Conservation (phyloP, 1,140 invertebrate genomes). For the Eupeodes corollae region DNA sequence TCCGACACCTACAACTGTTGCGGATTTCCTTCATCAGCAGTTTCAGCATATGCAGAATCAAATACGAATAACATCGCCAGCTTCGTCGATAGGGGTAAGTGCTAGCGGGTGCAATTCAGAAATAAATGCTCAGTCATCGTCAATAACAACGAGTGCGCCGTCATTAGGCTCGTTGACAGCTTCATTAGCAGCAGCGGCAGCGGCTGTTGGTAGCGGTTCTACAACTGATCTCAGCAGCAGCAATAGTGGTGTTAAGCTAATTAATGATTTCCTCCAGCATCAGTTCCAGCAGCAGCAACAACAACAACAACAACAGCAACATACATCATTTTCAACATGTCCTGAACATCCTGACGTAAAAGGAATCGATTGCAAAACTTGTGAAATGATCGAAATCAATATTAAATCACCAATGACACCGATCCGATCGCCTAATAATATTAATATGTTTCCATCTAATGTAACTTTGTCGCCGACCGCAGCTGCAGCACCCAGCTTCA, state of each 20-base stretch:
- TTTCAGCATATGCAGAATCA: conserved; percentile 5
- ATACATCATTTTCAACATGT: conserved; percentile 25
- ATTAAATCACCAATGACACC: conserved; percentile 10
- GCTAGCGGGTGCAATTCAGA: conserved; percentile 6
- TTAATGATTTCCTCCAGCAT: conserved; percentile 32
- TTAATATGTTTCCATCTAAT: conserved; percentile 25
- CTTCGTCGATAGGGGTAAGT: conserved; percentile 4
- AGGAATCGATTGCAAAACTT: conserved; percentile 30
- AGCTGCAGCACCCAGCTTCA: conserved; percentile 45
- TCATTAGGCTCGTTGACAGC: conserved; percentile 25
- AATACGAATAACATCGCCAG: not conserved
- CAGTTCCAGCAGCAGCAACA: conserved; percentile 21
- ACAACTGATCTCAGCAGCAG: conserved; percentile 15
- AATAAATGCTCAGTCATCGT: conserved; percentile 7
- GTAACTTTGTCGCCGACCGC: conserved; percentile 45
- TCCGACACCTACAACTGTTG: conserved; percentile 5
- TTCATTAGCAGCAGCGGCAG: conserved; percentile 18
- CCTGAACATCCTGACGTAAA: conserved; percentile 29
- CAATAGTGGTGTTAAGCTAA: conserved; percentile 22
- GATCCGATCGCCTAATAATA: conserved; percentile 20
- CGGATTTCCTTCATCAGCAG: conserved; percentile 23
- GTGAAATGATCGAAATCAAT: conserved; percentile 24
- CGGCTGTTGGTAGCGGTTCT: not conserved
- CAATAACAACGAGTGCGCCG: conserved; percentile 7
- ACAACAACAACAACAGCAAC: conserved; percentile 15